These are phyloP conservation scores for Hippopotamyrus pictus DNA, from an alignment of 2,797 vertebrate species.

Conservation along the genomic window DNA sequence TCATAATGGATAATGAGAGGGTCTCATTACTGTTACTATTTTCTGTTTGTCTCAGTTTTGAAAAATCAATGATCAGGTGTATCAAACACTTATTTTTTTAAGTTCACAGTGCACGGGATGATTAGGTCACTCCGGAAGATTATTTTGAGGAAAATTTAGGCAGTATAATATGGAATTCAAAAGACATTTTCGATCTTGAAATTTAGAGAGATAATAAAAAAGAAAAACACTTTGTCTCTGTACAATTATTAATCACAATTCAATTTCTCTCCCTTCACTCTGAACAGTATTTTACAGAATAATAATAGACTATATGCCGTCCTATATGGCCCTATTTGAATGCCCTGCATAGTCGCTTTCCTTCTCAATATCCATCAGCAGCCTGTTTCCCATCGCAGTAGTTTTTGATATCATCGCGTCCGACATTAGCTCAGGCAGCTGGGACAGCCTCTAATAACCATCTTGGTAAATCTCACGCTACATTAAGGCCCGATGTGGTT, in stretches of 20 bases:
- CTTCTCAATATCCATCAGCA: not conserved
- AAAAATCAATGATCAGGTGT: not conserved
- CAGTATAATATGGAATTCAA: not conserved
- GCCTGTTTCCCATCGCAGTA: not conserved
- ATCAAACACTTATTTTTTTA: not conserved
- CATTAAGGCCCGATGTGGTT: not conserved
- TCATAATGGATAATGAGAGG: not conserved
- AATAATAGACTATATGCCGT: not conserved
- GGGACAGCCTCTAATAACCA: not conserved
- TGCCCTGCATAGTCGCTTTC: not conserved
- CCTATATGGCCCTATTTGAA: not conserved
- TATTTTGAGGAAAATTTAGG: not conserved
- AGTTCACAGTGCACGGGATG: not conserved
- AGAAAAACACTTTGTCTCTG: not conserved
- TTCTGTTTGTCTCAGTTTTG: not conserved
- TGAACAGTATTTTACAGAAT: not conserved
- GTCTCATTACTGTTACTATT: not conserved
- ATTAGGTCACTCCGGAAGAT: not conserved
- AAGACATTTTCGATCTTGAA: not conserved
- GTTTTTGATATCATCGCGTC: not conserved
- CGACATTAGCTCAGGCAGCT: not conserved
- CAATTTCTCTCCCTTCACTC: not conserved
- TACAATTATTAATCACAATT: not conserved
- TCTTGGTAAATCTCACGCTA: not conserved
- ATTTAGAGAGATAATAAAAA: not conserved